These are phyloP conservation scores for Episyrphus balteatus DNA, from an alignment of 1,140 invertebrate species.

Conservation along the genomic window DNA sequence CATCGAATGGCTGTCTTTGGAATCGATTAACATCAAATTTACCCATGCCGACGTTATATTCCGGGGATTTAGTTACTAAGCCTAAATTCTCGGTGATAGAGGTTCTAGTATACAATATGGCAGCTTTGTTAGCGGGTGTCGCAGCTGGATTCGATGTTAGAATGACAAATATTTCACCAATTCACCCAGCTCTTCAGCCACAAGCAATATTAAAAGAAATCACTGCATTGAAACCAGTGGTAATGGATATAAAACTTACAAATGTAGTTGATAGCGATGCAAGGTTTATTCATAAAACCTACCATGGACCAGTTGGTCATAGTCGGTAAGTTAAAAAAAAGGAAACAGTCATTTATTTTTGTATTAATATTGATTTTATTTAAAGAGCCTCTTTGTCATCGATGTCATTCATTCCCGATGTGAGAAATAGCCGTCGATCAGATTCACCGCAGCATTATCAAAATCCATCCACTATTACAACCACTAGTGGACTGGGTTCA, in stretches of 20 bases:
- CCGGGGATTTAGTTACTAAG: conserved; percentile 48
- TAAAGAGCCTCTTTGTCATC: neutral
- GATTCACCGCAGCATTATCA: conserved; percentile 9
- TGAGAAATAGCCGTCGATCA: conserved; percentile 15
- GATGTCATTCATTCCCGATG: neutral
- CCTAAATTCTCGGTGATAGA: conserved; percentile 67
- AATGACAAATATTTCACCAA: conserved; percentile 69
- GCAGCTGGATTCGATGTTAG: conserved; percentile 84
- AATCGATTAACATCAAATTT: conserved; percentile 44
- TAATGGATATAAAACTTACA: conserved; percentile 37
- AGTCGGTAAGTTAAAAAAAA: conserved; percentile 10
- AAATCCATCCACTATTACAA: conserved; percentile 30
- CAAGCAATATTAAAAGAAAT: neutral
- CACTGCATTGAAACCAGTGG: neutral
- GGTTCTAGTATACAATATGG: conserved; percentile 78
- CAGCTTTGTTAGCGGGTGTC: conserved; percentile 75
- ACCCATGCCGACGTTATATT: conserved; percentile 63
- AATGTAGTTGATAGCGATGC: conserved; percentile 30
- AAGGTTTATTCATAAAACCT: conserved; percentile 75
- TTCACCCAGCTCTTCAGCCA: conserved; percentile 67
- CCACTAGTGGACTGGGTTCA: conserved; percentile 37
- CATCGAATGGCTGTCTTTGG: conserved; percentile 32
- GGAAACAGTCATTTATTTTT: neutral
- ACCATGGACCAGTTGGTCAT: conserved; percentile 74
- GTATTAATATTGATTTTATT: neutral